phyloP scores from a whole-genome alignment of 23 tunicate species.

The Corella eumyota region DNA sequence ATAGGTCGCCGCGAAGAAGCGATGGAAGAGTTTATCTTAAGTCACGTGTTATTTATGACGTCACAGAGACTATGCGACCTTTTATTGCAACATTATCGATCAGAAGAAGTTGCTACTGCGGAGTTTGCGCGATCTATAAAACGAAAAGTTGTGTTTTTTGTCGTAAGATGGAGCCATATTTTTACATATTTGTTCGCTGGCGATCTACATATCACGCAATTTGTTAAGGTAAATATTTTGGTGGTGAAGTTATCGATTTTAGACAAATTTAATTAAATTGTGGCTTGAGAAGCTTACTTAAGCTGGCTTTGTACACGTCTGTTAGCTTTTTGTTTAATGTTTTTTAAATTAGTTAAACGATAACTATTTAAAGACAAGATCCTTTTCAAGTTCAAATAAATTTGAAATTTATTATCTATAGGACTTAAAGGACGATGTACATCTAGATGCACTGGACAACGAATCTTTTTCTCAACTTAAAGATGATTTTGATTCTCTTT shows the following conservation, averaged over 20 bases:
- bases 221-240: conserved; percentile 53
- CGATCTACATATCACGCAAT: conserved; percentile 17
- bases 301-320: too few species aligned
- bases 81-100: conserved; percentile 45
- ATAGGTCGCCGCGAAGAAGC: conserved; percentile 33
- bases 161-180: conserved; percentile 94
- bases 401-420: neutral
- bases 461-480: neutral
- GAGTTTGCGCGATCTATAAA: too few species aligned
- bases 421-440: conserved; percentile 8
- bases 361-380: too few species aligned
- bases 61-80: conserved; percentile 34
- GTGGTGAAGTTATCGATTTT: too few species aligned
- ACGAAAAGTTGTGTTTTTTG: conserved; percentile 71
- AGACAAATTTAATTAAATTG: too few species aligned
- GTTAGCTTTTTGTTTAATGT: too few species aligned
- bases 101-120: too few species aligned
- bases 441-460: conserved; percentile 5
- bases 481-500: neutral
- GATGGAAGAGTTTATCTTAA: conserved; percentile 68
- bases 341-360: too few species aligned
- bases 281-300: too few species aligned
- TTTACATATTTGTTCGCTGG: conserved; percentile 23
- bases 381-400: too few species aligned
- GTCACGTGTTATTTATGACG: conserved; percentile 39